Evolutionary conservation across 2,888 invertebrate species (phyloP), one percentile per base, ranked within the genome.

Genomic region (Andrena haemorrhoa): DNA sequence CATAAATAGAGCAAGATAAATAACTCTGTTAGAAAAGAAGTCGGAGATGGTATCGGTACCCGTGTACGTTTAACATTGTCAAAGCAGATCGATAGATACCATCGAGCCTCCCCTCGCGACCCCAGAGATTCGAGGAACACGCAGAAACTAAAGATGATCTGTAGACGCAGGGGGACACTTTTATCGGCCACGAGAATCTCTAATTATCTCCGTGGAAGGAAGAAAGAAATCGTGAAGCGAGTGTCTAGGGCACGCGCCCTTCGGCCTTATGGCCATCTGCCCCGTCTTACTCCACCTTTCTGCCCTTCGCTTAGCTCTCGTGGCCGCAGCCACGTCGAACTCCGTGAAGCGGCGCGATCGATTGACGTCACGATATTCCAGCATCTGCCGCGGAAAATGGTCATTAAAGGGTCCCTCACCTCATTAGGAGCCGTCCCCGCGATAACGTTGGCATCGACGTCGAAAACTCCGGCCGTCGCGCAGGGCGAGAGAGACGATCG

Each of bases 241-340:
- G 64, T 77, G 79, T 83, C 73, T 84, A 82, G 80, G 85, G 84
- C 89, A 87, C 89, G 89, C 77, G 90, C 87, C 88, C 86, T 88
- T 88, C 85, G 82, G 82, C 72, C 83, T 84, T 87, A 75, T 75
- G 85, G 79, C 83, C 89, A 87, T 89, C 87, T 88, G 86, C 81
- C 63, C 64, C 68, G 75, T 72, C 74, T 68, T 71, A 31, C 60
- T 76, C 74, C 35, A 29, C 47, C n/a, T 26, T 12, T 65, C 26
- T 51, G 23, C 41, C 23, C 23, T 74, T 47, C 12, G 20, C 10
- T 16, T 12, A 6, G 10, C 26, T 35, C 49, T 23, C 49, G 26
- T 47, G 20, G 10, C 8, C 75, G 61, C 64, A 63, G 61, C 49
- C 71, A 71, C 69, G 31, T 49, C 26, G 12, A 41, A 56, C 41